Percentiles rank a stretch among this genome's conserved stretches.
Evolutionary conservation across 2,888 invertebrate genomes (phyloP).

Genomic region (Eurytoma adleriae): DNA sequence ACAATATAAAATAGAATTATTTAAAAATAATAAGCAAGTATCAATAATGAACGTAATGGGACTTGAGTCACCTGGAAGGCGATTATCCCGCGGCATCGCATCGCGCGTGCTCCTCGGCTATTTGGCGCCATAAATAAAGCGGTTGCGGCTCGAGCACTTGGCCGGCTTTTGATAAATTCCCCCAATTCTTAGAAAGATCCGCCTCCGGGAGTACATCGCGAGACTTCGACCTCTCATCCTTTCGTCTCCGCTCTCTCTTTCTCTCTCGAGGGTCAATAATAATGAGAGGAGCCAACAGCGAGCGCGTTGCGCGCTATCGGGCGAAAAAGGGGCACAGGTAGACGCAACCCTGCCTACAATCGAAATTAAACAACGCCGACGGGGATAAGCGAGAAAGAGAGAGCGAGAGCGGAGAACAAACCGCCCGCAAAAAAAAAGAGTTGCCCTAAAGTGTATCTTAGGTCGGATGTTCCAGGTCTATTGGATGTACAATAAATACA

Average conservation of each 20-base stretch:
- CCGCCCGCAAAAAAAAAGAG: slow-evolving; percentile 21
- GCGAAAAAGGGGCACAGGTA: slow-evolving; percentile 3
- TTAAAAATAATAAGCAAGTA: too few species aligned
- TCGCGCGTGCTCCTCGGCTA: slow-evolving; percentile 23
- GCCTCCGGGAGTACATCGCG: too few species aligned
- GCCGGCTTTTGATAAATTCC: background rate
- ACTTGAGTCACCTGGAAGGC: background rate
- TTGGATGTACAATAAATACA: background rate
- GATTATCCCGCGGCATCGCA: background rate
- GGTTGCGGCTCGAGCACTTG: background rate
- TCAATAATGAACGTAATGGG: too few species aligned
- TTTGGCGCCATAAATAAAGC: slow-evolving; percentile 8
- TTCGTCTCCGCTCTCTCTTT: background rate
- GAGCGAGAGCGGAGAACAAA: background rate
- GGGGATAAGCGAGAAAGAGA: slow-evolving; percentile 1
- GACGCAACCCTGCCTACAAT: background rate
- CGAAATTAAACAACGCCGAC: slow-evolving; percentile 37
- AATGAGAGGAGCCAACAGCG: slow-evolving; percentile 9
- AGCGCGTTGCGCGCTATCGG: slow-evolving; percentile 3
- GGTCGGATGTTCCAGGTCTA: background rate
- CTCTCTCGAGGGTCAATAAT: slow-evolving; percentile 18
- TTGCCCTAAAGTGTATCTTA: slow-evolving; percentile 1
- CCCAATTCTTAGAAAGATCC: too few species aligned
- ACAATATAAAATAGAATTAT: too few species aligned
- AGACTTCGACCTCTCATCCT: slow-evolving; percentile 13